Evolutionary conservation across 1,140 invertebrate species (phyloP), one percentile per base, ranked within the genome.

Genomic region (Oreohelix idahoensis): DNA sequence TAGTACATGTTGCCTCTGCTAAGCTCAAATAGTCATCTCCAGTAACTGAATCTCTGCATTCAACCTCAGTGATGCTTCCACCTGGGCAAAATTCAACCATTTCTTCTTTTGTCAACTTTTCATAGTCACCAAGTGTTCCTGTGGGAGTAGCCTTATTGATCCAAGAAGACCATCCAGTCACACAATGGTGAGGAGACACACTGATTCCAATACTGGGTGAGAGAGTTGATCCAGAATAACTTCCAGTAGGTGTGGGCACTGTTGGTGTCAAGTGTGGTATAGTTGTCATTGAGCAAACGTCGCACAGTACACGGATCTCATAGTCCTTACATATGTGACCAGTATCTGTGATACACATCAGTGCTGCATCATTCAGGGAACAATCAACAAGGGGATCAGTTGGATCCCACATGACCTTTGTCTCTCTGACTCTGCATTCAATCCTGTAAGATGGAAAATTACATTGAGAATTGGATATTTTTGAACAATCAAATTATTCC

Each of bases 261-360:
- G 83, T 51, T 20, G 76, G 20, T 53, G 80, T 81, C 11, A 70
- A 39, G 23, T 53, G n/a, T 15, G 83, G 71, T 32, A 42, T 29
- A 4, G 82, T 84, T 2, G 69, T 20, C 35, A 74, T 36, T 0
- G 80, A 53, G 74, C 90, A 90, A 70, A 90, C 87, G 75, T 94
- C 92, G 88, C 91, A 88, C 58, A 94, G 93, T 29, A 96, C 94
- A 32, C 95, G 93, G 35, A 96, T 94, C 89, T 97, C 96, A 89
- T 96, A 96, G 89, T 96, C 95, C 36, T 88, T 85, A 85, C 93
- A 93, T 26, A 85, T 81, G 26, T 87, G 84, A 38, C 80, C 86
- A 11, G 85, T 74, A 20, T 76, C 77, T 51, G 92, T 89, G 23
- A 93, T 88, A 88, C 96, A 97, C 13, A 95, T 89, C 0, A 97